Base-by-base conservation (phyloP, 2,113 vertebrate genomes). In the Lepidothrix coronata region DNA sequence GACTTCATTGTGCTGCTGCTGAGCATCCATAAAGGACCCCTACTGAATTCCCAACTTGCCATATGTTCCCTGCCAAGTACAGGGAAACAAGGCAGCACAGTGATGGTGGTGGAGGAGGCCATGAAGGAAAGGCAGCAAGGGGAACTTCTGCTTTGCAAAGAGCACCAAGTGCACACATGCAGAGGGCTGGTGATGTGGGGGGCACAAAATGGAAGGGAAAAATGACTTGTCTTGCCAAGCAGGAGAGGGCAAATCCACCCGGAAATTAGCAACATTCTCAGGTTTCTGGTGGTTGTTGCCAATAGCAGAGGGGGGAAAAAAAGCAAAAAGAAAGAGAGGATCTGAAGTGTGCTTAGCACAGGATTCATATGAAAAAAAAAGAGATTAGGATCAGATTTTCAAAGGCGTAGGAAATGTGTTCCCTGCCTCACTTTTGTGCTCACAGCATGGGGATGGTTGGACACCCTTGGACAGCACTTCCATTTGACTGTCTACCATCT, bases 211-310 rank as follows among this genome's bases (percentile, higher is more conserved):
- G 55, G n/a, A 92, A 81, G 62, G n/a, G 44, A 79, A 51, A 35
- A 84, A 75, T 68, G 44, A 27, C 52, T 63, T 21, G 30, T 19
- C 58, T 49, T 61, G 77, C 89, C 87, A 93, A 91, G 41, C 25
- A 52, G 48, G 73, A 67, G 66, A 89, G 70, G 54, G 82, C 44
- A 91, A 84, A 94, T 81, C 84, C 84, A 79, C 46, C 87, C 73
- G 81, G 70, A 89, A 95, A 94, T 94, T 37, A 89, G 58, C 41
- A 91, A 14, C 81, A 4, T 94, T 94, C 87, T 94, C 74, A 48
- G 49, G 44, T 91, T 96, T 96, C 95, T 91, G 44, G 30, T 46
- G 37, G 35, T 41, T 16, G 14, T 54, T 89, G 65, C 68, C 89
- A 95, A 15, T 71, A 55, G 22, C 0, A 0, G 61, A 82, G 21